phyloP scores from a whole-genome alignment of 1,140 invertebrate genomes.

The Nylanderia fulva region DNA sequence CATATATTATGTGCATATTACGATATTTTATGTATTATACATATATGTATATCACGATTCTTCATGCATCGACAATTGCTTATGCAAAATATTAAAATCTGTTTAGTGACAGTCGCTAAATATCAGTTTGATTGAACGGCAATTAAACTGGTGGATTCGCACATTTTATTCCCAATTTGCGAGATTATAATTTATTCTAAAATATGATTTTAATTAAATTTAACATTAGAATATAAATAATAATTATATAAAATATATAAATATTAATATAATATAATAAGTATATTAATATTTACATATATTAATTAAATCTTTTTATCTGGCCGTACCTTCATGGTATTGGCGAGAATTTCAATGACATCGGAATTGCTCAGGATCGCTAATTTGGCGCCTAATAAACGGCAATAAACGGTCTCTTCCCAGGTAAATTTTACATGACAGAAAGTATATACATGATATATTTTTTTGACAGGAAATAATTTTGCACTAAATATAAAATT shows the following conservation, averaged over 20 bases:
- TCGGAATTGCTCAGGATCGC: constrained; percentile 71
- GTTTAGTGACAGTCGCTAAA: constrained; percentile 40
- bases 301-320: constrained; percentile 64
- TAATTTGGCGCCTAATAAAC: constrained; percentile 69
- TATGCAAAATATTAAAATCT: constrained; percentile 35
- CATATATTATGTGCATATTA: constrained; percentile 68
- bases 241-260: too few species aligned
- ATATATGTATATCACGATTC: constrained; percentile 70
- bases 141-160: constrained; percentile 51
- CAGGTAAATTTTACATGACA: constrained; percentile 75
- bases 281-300: too few species aligned
- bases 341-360: constrained; percentile 67
- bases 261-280: too few species aligned
- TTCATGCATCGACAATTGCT: constrained; percentile 68
- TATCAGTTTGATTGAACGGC: constrained; percentile 69
- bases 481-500: too few species aligned
- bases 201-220: constrained; percentile 17
- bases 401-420: constrained; percentile 73
- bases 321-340: constrained; percentile 75
- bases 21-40: constrained; percentile 67
- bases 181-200: constrained; percentile 64
- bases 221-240: neutral
- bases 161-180: constrained; percentile 71
- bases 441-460: constrained; percentile 62
- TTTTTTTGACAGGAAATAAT: neutral